Conservation (phyloP, 2,113 vertebrate genomes). For the Dipodomys merriami region DNA sequence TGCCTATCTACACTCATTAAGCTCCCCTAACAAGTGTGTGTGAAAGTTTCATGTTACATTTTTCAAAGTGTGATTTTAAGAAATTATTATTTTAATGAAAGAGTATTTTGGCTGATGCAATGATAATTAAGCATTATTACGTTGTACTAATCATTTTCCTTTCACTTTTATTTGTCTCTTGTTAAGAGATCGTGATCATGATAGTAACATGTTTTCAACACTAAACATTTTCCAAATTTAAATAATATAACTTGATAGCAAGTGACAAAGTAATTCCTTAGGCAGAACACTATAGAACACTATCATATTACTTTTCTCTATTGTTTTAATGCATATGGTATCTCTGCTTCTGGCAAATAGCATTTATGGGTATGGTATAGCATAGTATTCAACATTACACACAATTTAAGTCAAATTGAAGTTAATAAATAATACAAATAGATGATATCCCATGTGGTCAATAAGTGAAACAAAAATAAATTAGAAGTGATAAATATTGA, state of each 20-base stretch:
- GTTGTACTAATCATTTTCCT: not conserved
- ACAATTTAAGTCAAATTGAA: not conserved
- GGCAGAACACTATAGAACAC: not conserved
- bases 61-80: not conserved
- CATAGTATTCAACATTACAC: not conserved
- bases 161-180: not conserved
- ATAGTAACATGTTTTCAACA: not conserved
- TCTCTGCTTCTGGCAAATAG: not conserved
- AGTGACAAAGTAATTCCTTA: not conserved
- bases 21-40: not conserved
- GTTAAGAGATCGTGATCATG: not conserved
- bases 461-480: not conserved
- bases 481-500: not conserved
- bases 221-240: not conserved
- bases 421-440: not conserved
- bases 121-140: not conserved
- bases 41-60: not conserved
- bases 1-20: too few relatives aligned
- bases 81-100: not conserved
- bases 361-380: not conserved
- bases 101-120: not conserved
- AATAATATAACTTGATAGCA: not conserved
- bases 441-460: not conserved
- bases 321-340: not conserved
- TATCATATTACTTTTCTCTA: not conserved